A percentile compares a stretch with the other conserved stretches of the same genome.
These are phyloP conservation scores for Fundulus diaphanus DNA, from an alignment of 2,797 vertebrate genomes.

Conservation along the genomic window DNA sequence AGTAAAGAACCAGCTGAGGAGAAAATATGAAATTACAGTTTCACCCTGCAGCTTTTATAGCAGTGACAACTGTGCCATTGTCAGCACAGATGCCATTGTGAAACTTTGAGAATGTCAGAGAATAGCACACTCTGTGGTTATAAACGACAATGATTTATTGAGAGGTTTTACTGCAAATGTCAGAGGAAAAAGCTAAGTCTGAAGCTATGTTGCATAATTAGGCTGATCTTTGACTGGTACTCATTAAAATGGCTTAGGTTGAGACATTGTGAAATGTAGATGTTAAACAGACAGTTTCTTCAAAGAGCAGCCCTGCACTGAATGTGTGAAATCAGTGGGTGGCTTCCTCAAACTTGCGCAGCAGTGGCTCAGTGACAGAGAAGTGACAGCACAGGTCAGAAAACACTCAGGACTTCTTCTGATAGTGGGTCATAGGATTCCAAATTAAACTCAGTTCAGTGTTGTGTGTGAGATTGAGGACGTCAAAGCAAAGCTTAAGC, in stretches of 20 bases:
- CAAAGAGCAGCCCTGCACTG: slow-evolving; percentile 27
- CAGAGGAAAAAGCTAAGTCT: slow-evolving; percentile 16
- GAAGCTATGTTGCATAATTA: not conserved
- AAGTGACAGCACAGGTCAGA: slow-evolving; percentile 53
- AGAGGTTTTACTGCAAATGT: slow-evolving; percentile 21
- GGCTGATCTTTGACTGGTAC: slow-evolving; percentile 7
- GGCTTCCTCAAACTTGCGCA: slow-evolving; percentile 39
- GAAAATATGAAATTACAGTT: slow-evolving; percentile 42
- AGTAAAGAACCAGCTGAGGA: slow-evolving; percentile 56
- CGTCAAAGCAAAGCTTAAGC: slow-evolving; percentile 4
- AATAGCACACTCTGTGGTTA: not conserved
- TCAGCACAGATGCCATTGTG: slow-evolving; percentile 37
- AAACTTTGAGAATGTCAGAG: slow-evolving; percentile 43
- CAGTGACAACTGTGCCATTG: slow-evolving; percentile 31
- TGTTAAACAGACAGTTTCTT: not conserved
- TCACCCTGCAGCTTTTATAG: slow-evolving; percentile 43
- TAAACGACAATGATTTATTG: slow-evolving; percentile 27
- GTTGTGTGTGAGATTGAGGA: slow-evolving; percentile 35
- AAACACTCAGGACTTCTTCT: slow-evolving; percentile 34
- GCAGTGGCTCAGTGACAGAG: slow-evolving; percentile 42
- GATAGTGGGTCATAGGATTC: slow-evolving; percentile 45
- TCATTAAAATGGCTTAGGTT: slow-evolving; percentile 7
- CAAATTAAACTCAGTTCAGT: slow-evolving; percentile 40
- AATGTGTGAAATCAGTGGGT: slow-evolving; percentile 38
- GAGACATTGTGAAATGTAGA: slow-evolving; percentile 5